These are phyloP conservation scores for Artemia franciscana DNA, from an alignment of 1,140 invertebrate species.

Conservation along the genomic window DNA sequence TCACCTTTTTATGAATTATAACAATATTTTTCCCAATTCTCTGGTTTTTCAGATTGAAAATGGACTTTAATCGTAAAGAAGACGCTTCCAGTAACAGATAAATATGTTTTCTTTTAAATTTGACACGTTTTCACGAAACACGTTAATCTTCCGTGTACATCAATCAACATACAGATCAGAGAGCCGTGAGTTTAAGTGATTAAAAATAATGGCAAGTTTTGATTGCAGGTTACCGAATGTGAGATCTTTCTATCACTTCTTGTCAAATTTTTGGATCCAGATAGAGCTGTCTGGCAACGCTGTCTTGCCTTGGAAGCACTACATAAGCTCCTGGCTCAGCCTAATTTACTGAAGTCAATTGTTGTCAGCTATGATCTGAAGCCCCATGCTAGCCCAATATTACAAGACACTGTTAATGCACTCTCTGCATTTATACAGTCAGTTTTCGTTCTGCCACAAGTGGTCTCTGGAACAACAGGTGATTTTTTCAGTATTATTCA, in stretches of 20 bases:
- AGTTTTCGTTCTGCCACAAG: slow-evolving; percentile 43
- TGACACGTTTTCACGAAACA: too few species aligned
- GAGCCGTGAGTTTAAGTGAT: background rate
- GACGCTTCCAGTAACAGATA: too few species aligned
- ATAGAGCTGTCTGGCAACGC: slow-evolving; percentile 86
- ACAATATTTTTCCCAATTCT: too few species aligned
- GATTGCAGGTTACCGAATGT: slow-evolving; percentile 77
- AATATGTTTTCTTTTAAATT: too few species aligned
- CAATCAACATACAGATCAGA: too few species aligned
- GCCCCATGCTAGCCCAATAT: slow-evolving; percentile 72
- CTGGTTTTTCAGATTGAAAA: too few species aligned
- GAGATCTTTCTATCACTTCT: slow-evolving; percentile 93
- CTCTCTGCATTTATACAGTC: slow-evolving; percentile 86
- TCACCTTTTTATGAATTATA: too few species aligned
- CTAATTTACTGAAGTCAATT: slow-evolving; percentile 65
- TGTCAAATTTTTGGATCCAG: slow-evolving; percentile 87
- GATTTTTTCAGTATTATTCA: too few species aligned
- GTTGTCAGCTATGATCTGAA: slow-evolving; percentile 84
- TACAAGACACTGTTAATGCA: slow-evolving; percentile 85
- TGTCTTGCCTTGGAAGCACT: slow-evolving; percentile 82
- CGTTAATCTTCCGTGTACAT: too few species aligned
- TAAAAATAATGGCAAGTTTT: too few species aligned
- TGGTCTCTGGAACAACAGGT: background rate
- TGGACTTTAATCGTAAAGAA: too few species aligned
- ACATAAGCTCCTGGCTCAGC: slow-evolving; percentile 75